Conservation (phyloP, 2,113 vertebrate species). For the Lophochroa leadbeateri region DNA sequence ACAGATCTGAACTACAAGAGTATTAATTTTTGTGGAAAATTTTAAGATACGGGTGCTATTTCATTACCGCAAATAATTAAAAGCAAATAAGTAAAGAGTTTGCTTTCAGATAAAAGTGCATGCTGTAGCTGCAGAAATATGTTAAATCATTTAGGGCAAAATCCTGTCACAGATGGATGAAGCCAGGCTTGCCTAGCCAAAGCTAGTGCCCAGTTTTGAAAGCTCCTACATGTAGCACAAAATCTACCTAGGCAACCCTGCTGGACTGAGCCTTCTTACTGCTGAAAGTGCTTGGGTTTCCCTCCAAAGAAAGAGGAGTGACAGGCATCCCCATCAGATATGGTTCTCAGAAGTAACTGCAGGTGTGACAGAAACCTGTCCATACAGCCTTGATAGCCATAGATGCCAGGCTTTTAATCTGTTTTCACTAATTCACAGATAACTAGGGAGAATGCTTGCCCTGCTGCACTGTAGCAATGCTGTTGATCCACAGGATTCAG, state of each 20-base stretch:
- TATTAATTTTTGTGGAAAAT: conserved; percentile 33
- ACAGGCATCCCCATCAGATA: accelerated
- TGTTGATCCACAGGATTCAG: not conserved
- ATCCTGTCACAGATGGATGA: not conserved
- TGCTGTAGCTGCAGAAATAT: not conserved
- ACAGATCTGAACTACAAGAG: not conserved
- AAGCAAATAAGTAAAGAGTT: conserved; percentile 17
- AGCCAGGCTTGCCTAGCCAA: too few relatives aligned
- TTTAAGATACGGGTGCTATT: not conserved
- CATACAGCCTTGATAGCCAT: not conserved
- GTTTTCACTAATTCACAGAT: not conserved
- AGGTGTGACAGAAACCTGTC: not conserved
- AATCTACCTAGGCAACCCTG: not conserved
- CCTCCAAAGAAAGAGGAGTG: not conserved
- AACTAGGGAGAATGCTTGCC: not conserved
- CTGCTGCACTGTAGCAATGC: not conserved
- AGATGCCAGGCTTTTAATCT: not conserved
- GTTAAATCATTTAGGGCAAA: not conserved
- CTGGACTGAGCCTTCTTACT: not conserved
- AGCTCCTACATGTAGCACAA: not conserved
- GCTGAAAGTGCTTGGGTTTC: not conserved
- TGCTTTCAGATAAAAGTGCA: not conserved
- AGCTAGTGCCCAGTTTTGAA: not conserved
- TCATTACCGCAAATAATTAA: conserved; percentile 65
- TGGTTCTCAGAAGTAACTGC: accelerated